Evolutionary conservation across 2,797 vertebrate genomes (phyloP).

Genomic region (Macropus fuliginosus): DNA sequence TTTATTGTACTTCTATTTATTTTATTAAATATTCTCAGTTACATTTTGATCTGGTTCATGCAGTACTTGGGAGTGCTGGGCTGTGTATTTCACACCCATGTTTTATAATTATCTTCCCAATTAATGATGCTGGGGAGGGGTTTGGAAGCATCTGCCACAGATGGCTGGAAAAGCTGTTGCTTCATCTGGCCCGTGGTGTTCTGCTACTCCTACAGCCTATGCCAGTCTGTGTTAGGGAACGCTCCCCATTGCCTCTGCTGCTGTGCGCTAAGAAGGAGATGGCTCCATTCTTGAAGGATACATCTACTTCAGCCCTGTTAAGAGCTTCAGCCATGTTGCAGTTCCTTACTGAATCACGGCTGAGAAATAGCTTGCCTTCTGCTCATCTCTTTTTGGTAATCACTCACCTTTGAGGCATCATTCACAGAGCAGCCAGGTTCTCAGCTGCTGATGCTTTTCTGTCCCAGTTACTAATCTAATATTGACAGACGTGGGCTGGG

Average conservation of each 20-base stretch:
- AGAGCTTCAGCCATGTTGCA: neutral
- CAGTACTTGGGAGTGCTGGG: neutral
- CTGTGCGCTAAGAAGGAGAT: neutral
- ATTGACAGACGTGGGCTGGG: neutral
- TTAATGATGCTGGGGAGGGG: neutral
- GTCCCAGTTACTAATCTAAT: neutral
- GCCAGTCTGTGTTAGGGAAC: neutral
- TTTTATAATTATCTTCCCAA: neutral
- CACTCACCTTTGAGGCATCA: neutral
- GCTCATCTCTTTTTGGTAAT: neutral
- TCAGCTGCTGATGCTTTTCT: neutral
- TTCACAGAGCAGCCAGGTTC: neutral
- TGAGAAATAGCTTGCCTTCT: neutral
- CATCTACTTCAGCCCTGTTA: neutral
- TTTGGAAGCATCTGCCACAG: neutral
- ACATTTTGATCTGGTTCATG: neutral
- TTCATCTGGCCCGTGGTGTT: neutral
- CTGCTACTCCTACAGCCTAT: neutral
- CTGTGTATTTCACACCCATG: neutral
- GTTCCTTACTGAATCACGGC: neutral
- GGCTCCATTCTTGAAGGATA: neutral
- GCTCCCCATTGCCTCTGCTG: neutral
- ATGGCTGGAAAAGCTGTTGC: neutral
- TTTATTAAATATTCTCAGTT: neutral
- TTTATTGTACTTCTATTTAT: neutral